A percentile compares a stretch with the other conserved stretches of the same genome.
Conservation (phyloP, 2,888 invertebrate species). For the Acheta domesticus region DNA sequence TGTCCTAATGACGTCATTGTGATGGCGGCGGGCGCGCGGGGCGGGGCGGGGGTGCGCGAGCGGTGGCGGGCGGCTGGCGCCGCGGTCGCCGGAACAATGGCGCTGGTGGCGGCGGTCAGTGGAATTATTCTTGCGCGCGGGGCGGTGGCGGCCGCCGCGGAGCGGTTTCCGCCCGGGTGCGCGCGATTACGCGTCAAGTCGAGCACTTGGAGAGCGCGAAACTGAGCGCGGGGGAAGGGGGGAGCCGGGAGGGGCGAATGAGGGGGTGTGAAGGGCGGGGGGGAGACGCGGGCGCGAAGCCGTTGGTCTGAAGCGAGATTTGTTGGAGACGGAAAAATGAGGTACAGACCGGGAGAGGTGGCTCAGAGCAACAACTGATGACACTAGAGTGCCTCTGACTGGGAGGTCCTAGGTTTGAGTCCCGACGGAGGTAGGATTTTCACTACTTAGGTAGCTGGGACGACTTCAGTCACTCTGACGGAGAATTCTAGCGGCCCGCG, state of each 20-base stretch:
- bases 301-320: background rate
- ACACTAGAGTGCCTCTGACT: too few species aligned
- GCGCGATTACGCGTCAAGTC: background rate
- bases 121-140: background rate
- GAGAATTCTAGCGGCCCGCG: too few species aligned
- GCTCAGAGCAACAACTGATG: too few species aligned
- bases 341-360: too few species aligned
- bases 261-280: background rate
- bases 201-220: background rate
- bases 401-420: too few species aligned
- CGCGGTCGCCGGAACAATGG: background rate
- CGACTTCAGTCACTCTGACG: too few species aligned
- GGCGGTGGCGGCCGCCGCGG: background rate
- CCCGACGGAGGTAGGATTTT: too few species aligned
- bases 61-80: background rate
- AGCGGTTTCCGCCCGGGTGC: background rate
- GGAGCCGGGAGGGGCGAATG: background rate
- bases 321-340: too few species aligned
- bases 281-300: background rate
- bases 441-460: too few species aligned
- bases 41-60: background rate
- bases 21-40: background rate
- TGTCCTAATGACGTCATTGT: slow-evolving; percentile 18
- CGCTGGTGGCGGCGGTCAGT: background rate
- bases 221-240: background rate